Evolutionary conservation across 2,113 vertebrate species (phyloP).

Genomic region (Tupaia chinensis): DNA sequence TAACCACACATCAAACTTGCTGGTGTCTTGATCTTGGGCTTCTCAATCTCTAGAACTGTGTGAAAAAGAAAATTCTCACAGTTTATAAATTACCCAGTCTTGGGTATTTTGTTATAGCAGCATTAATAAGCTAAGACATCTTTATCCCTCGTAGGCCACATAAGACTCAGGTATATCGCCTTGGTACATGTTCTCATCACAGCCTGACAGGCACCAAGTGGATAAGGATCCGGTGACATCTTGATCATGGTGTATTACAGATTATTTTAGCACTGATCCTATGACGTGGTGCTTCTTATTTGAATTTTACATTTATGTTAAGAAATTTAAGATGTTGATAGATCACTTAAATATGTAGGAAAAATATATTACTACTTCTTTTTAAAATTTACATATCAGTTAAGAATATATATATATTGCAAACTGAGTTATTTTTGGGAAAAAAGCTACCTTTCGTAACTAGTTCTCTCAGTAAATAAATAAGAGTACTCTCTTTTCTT

Average conservation of each 20-base stretch:
- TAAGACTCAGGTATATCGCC: neutral
- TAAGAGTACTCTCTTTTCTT: too few relatives aligned
- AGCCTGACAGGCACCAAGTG: neutral
- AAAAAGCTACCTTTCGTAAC: neutral
- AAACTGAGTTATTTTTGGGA: neutral
- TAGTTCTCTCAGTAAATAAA: neutral
- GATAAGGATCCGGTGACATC: neutral
- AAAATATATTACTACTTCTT: neutral
- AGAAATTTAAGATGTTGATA: neutral
- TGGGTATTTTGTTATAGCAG: neutral
- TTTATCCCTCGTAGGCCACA: neutral
- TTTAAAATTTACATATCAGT: neutral
- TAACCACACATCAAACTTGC: neutral
- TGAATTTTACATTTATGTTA: neutral
- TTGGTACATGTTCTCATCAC: fast-evolving
- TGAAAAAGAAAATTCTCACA: neutral
- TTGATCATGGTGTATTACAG: neutral
- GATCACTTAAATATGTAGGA: neutral
- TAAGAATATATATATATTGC: neutral
- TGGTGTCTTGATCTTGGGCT: neutral
- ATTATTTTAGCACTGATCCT: neutral
- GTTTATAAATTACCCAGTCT: neutral
- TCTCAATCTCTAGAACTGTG: neutral
- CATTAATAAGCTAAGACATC: neutral
- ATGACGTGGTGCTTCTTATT: neutral